Evolutionary conservation across 2,888 invertebrate genomes (phyloP), one percentile per base, ranked within the genome.

Genomic region (Noctua janthe): DNA sequence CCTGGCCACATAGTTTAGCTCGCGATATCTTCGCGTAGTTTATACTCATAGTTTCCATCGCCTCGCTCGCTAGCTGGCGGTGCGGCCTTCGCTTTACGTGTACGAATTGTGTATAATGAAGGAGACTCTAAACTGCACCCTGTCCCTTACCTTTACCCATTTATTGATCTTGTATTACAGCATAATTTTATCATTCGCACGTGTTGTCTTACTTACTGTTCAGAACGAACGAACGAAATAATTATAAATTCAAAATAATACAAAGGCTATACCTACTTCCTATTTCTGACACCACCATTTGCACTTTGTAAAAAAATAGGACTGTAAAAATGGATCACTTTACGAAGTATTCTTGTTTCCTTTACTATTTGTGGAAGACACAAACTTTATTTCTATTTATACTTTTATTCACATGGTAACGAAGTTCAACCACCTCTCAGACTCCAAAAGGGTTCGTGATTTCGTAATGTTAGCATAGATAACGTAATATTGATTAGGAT

Each of bases 361-460:
- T 66, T 72, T 17, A 43, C 67, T 78, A 67, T 59, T 74, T 77
- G 35, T 51, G 62, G 29, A 59, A 74, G 69, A 43, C 54, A 67
- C 51, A 62, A 29, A 39, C 39, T 56, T 20, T 51, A 54, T 67
- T 71, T 76, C 64, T 85, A 81, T 85, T 81, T 80, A 86, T 84
- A 83, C 76, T 74, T 82, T 56, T 49, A 74, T 83, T 79, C 86
- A 82, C 75, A 87, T 87, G 81, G 80, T 83, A 88, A 78, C 77
- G 49, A 83, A 88, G 91, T 91, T 90, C 87, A 90, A 85, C 80
- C 83, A 89, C 87, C 90, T 92, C 80, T 78, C 29, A 73, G 77
- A 70, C 70, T 80, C 76, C 71, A 85, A 85, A 76, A 75, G 80
- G 79, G 76, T 75, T 78, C 74, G 35, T 71, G 56, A 70, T 82